phyloP scores from a whole-genome alignment of 1,140 invertebrate genomes.

The Hydropsyche tenuis region DNA sequence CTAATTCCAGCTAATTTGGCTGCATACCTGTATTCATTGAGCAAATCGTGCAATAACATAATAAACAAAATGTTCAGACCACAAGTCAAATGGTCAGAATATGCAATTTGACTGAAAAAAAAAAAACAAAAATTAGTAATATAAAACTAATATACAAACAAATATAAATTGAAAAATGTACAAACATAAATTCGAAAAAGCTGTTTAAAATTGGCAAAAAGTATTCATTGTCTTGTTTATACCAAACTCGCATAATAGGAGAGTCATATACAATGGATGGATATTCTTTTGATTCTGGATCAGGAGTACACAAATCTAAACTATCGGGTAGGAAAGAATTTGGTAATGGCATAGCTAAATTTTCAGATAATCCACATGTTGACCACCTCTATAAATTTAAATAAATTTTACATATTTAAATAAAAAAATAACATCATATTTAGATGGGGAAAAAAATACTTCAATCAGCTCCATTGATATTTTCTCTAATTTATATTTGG shows the following conservation, averaged over 20 bases:
- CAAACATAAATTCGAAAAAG: conserved; percentile 80
- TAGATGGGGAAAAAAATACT: conserved; percentile 57
- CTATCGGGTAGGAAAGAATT: conserved; percentile 93
- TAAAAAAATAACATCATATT: no score
- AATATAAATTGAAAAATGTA: no score
- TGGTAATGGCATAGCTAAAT: conserved; percentile 76
- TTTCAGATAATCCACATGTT: conserved; percentile 66
- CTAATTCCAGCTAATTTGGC: conserved; percentile 88
- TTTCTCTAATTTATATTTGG: conserved; percentile 79
- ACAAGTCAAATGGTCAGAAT: conserved; percentile 82
- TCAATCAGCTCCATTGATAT: conserved; percentile 70
- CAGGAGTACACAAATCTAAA: conserved; percentile 77
- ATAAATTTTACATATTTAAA: no score
- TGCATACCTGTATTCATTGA: conserved; percentile 92
- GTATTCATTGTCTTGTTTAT: conserved; percentile 93
- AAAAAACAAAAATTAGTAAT: background rate
- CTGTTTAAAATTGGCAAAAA: conserved; percentile 86
- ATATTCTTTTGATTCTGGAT: conserved; percentile 70
- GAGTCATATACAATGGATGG: conserved; percentile 83
- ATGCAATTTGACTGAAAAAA: conserved; percentile 79
- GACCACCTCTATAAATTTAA: conserved; percentile 72
- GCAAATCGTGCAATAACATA: conserved; percentile 80
- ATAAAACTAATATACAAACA: background rate
- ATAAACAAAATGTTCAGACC: conserved; percentile 87
- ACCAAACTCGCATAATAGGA: conserved; percentile 84